These are phyloP conservation scores for Labroides dimidiatus DNA, from an alignment of 2,797 vertebrate species.

Conservation along the genomic window DNA sequence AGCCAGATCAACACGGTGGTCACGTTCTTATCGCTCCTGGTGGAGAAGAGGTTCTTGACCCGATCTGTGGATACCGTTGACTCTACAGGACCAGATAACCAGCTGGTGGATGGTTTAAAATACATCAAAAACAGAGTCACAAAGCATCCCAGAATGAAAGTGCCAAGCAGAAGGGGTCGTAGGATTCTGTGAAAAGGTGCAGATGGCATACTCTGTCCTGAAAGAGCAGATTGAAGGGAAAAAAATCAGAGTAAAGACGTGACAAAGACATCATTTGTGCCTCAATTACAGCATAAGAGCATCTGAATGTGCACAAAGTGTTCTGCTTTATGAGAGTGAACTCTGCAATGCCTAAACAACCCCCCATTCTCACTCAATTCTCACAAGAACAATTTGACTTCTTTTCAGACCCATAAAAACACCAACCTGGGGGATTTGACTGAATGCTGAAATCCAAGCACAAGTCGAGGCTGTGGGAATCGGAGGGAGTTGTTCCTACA, in stretches of 20 bases:
- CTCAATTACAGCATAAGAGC: slow-evolving; percentile 14
- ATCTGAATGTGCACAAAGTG: slow-evolving; percentile 10
- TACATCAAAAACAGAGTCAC: slow-evolving; percentile 97
- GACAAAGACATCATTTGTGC: not conserved
- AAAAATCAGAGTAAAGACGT: slow-evolving; percentile 12
- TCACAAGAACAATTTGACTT: not conserved
- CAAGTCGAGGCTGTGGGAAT: slow-evolving; percentile 46
- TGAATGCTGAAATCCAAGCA: slow-evolving; percentile 78
- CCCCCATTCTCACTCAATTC: slow-evolving; percentile 12
- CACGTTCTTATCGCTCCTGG: slow-evolving; percentile 91
- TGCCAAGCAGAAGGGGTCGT: slow-evolving; percentile 93
- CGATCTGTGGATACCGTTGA: slow-evolving; percentile 91
- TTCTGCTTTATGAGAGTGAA: too few species aligned
- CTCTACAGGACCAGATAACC: slow-evolving; percentile 94
- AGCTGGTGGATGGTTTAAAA: slow-evolving; percentile 95
- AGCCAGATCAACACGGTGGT: slow-evolving; percentile 96
- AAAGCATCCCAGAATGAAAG: slow-evolving; percentile 94
- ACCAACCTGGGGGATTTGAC: slow-evolving; percentile 81
- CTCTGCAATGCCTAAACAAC: too few species aligned
- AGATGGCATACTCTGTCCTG: slow-evolving; percentile 97
- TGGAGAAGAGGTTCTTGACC: slow-evolving; percentile 92
- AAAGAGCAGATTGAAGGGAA: slow-evolving; percentile 46
- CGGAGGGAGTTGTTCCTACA: slow-evolving; percentile 63
- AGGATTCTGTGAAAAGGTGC: slow-evolving; percentile 95
- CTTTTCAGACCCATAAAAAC: slow-evolving; percentile 8